Conservation (phyloP, 1,140 invertebrate genomes). For the Orussus abietinus region DNA sequence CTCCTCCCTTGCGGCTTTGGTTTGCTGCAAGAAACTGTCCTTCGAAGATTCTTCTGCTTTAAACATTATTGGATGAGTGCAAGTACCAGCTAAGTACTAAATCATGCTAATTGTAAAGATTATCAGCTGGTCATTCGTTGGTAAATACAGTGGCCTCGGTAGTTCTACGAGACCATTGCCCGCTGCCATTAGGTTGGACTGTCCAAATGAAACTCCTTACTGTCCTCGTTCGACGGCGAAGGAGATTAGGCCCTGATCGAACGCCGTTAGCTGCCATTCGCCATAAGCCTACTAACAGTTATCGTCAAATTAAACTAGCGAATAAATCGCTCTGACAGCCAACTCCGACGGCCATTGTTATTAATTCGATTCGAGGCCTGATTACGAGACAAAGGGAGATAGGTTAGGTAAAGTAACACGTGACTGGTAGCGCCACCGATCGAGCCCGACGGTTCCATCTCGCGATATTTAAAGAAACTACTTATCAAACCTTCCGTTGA, state of each 20-base stretch:
- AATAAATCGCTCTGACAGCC: conserved; percentile 26
- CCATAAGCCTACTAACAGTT: conserved; percentile 10
- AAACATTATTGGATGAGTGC: conserved; percentile 53
- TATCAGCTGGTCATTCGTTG: conserved; percentile 28
- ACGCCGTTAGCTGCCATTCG: conserved; percentile 15
- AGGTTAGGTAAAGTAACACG: conserved; percentile 3
- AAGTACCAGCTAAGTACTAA: conserved; percentile 16
- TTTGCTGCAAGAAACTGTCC: conserved; percentile 71
- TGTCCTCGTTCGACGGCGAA: no score
- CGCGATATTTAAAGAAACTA: no score
- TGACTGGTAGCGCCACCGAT: not conserved
- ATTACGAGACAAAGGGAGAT: conserved; percentile 2
- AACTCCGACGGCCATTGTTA: conserved; percentile 35
- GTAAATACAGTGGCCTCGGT: conserved; percentile 17
- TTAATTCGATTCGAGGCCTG: conserved; percentile 3
- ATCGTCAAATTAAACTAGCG: conserved; percentile 21
- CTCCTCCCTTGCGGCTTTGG: conserved; percentile 81
- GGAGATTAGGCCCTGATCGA: conserved; percentile 9
- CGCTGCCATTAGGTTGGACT: conserved; percentile 10
- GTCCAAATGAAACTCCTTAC: no score
- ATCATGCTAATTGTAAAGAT: conserved; percentile 29
- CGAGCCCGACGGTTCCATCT: no score
- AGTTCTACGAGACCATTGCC: conserved; percentile 2
- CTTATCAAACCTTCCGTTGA: no score
- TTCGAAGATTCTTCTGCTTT: conserved; percentile 59